A percentile compares a stretch with the other conserved stretches of the same genome.
Conservation (phyloP, 2,797 vertebrate species). For the Pangasius mekongensis region DNA sequence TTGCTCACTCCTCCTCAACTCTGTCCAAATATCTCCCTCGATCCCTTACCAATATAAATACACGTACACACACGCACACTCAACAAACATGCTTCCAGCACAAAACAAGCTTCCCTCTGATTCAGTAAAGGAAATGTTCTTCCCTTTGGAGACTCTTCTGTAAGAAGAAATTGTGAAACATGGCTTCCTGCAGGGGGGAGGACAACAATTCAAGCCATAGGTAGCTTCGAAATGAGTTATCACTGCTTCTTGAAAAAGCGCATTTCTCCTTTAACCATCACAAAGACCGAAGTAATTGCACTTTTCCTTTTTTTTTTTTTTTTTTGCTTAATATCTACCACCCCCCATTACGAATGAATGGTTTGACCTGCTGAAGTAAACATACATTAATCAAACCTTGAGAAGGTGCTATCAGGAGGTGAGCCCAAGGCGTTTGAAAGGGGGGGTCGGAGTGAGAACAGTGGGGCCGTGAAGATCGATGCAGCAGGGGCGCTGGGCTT, state of each 20-base stretch:
- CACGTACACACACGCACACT: constrained; percentile 9
- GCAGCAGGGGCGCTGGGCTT: constrained; percentile 70
- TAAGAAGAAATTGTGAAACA: not conserved
- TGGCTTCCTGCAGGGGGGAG: not conserved
- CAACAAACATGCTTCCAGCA: constrained; percentile 16
- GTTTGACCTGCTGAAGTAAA: constrained; percentile 79
- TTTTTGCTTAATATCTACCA: constrained; percentile 53
- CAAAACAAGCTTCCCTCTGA: constrained; percentile 14
- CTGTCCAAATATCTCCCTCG: constrained; percentile 32
- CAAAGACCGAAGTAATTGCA: constrained; percentile 49
- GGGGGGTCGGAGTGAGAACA: constrained; percentile 46
- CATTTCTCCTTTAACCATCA: constrained; percentile 13
- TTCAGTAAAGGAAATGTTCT: not conserved
- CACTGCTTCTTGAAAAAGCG: not conserved
- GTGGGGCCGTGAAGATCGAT: constrained; percentile 77
- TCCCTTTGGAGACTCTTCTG: not conserved
- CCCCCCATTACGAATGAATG: constrained; percentile 64
- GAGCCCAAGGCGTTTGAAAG: constrained; percentile 72
- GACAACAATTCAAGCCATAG: not conserved
- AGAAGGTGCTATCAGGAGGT: constrained; percentile 74
- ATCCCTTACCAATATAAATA: constrained; percentile 36
- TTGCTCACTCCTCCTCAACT: constrained; percentile 39
- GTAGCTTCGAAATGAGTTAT: constrained; percentile 18
- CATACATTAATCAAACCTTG: constrained; percentile 81
- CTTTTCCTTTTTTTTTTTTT: constrained; percentile 34